phyloP scores from a whole-genome alignment of 2,888 invertebrate species.

The Allygus modestus region DNA sequence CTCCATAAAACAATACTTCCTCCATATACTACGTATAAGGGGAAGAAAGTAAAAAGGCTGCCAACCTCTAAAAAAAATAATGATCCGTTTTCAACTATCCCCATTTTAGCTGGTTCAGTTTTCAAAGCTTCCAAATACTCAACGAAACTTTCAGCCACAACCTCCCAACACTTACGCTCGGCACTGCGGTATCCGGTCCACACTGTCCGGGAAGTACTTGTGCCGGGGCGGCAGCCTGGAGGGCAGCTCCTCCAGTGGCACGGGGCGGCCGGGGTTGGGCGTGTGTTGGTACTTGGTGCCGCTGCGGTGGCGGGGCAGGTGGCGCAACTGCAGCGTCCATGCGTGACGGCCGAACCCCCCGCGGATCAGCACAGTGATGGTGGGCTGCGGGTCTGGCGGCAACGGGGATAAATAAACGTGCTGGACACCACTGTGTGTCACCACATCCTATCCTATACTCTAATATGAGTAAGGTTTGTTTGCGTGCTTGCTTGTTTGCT shows the following conservation, averaged over 20 bases:
- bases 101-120: too few species aligned
- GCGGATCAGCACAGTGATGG: slow-evolving; percentile 91
- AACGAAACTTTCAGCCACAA: too few species aligned
- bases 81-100: too few species aligned
- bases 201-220: slow-evolving; percentile 88
- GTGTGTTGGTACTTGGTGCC: slow-evolving; percentile 72
- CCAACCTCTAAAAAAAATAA: too few species aligned
- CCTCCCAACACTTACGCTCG: slow-evolving; percentile 85
- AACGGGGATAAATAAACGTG: neutral
- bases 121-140: too few species aligned
- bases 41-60: too few species aligned
- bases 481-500: too few species aligned
- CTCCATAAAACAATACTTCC: too few species aligned
- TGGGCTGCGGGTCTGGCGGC: slow-evolving; percentile 92
- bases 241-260: slow-evolving; percentile 85
- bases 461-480: too few species aligned
- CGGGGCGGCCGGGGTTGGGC: slow-evolving; percentile 83
- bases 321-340: slow-evolving; percentile 94
- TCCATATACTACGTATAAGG: too few species aligned
- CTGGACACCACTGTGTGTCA: too few species aligned
- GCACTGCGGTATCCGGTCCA: slow-evolving; percentile 87
- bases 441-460: too few species aligned
- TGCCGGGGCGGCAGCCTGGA: slow-evolving; percentile 84
- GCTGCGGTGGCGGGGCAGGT: slow-evolving; percentile 89
- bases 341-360: slow-evolving; percentile 97